Evolutionary conservation across 2,797 vertebrate genomes (phyloP), one percentile per base, ranked within the genome.

Genomic region (Mallotus villosus): DNA sequence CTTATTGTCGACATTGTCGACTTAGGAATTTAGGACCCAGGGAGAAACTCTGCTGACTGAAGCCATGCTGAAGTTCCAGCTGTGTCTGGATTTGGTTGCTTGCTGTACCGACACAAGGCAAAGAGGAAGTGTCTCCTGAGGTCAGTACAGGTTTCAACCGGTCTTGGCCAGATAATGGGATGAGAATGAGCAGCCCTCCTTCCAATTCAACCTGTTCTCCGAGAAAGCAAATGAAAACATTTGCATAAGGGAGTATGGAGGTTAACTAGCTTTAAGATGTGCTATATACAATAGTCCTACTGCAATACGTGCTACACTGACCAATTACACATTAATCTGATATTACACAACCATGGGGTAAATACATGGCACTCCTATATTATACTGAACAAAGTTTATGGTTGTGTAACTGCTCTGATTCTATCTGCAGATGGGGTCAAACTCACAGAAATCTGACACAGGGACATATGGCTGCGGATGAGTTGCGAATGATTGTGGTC

Each of bases 81-180:
- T 80, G 67, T 81, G 76, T 88, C 83, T 85, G 80, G 83, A 74
- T 86, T 65, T 78, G 83, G 83, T 84, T 84, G 82, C 79, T 83
- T 68, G 66, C 66, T 55, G 53, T 55, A 68, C 67, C 2, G 80
- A 82, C 84, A 83, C 76, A 79, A 76, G 53, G 60, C 64, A 71
- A 78, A 74, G 77, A 88, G 89, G 81, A 89, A 88, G 80, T 82
- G 81, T 89, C 80, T 86, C 77, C 67, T 86, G 78, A 78, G 79
- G 82, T 80, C 76, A 76, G 83, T 89, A 87, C 90, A 91, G 90
- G 90, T 91, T 91, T 84, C 77, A 91, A 88, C 90, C 89, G 86
- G 90, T 91, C 87, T 79, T 61, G 75, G 70, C 70, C 61, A 71
- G 70, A 63, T 71, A 21, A 37, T 64, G 61, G 34, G n/a, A 63